Base-by-base conservation (phyloP, 2,888 invertebrate species). In the Ctenicera cuprea region DNA sequence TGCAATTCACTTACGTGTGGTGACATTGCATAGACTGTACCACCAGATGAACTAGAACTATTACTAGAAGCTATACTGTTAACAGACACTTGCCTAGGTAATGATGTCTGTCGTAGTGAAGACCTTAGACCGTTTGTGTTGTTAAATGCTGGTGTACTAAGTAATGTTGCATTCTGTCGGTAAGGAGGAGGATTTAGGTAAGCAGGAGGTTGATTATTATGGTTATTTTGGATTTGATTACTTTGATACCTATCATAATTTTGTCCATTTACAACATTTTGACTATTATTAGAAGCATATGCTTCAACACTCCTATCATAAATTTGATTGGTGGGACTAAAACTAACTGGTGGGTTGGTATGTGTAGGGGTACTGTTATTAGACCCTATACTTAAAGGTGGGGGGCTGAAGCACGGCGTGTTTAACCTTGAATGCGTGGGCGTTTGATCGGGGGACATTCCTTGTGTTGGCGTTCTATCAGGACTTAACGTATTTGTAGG, bases 1-100 rank as follows among this genome's bases (percentile, higher is more conserved):
- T 91, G 91, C 0, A 91, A 81, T 80, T 91, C 91, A 0, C 88
- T 89, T 11, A 91, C 84, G 79, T 91, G 91, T 0, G 91, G 90
- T 20, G 76, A 71, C 43, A 63, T 66, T 14, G 69, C 71, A 57
- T 83, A 83, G 5, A 82, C 82, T 54, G 80, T 83, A 41, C 82
- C 82, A 45, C 82, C 84, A 0, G 84, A 84, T 0, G 88, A 87
- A 70, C 87, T 85, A 0, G 89, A 89, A 50, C 88, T 86, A 69
- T 88, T 89, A 0, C 81, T 84, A 9, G 90, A 90, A 71, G 88
- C 85, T 75, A 90, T 89, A 79, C 90, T 90, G 78, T 90, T 89
- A 22, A 89, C 85, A 0, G 90, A 90, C 0, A 89, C 88, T 78
- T 90, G 90, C n/a, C 90, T 86, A 1, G 90, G 90, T 77, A 90